Conservation (phyloP, 1,140 invertebrate species). For the Anadara kagoshimensis region DNA sequence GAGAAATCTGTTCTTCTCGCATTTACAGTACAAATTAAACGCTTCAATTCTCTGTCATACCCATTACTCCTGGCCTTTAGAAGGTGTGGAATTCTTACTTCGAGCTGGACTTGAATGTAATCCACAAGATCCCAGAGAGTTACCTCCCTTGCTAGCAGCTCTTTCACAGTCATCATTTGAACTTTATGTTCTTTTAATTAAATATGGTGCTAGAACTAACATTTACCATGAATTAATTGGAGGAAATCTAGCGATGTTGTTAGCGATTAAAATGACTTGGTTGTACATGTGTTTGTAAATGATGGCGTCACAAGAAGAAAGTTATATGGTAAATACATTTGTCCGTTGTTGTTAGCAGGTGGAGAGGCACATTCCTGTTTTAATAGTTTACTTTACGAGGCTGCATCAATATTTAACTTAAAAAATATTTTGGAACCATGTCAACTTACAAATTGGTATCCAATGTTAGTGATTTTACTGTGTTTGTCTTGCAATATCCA, state of each 20-base stretch:
- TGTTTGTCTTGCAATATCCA: slow-evolving; percentile 30
- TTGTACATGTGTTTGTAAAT: slow-evolving; percentile 16
- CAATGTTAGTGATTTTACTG: slow-evolving; percentile 27
- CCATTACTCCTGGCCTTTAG: slow-evolving; percentile 30
- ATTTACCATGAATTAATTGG: slow-evolving; percentile 52
- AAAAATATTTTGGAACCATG: too few relatives aligned
- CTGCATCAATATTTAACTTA: too few relatives aligned
- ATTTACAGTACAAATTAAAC: slow-evolving; percentile 34
- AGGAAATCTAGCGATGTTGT: slow-evolving; percentile 55
- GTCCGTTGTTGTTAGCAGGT: slow-evolving; percentile 46
- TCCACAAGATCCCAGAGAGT: slow-evolving; percentile 32
- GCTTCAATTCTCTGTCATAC: slow-evolving; percentile 53
- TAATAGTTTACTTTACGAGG: too few relatives aligned
- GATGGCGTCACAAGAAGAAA: slow-evolving; percentile 14
- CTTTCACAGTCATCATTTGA: slow-evolving; percentile 43
- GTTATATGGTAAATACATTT: slow-evolving; percentile 43
- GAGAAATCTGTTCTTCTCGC: slow-evolving; percentile 16
- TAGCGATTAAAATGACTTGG: slow-evolving; percentile 52
- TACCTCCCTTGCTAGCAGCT: slow-evolving; percentile 58
- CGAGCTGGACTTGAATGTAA: slow-evolving; percentile 32
- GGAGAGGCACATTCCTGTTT: slow-evolving; percentile 46
- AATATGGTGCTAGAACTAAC: slow-evolving; percentile 53
- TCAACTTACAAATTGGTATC: slow-evolving; percentile 14
- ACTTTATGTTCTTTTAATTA: slow-evolving; percentile 51
- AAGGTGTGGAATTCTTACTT: slow-evolving; percentile 46